Percentiles rank a stretch among this genome's conserved stretches.
These are phyloP conservation scores for Mustela lutreola DNA, from an alignment of 2,113 vertebrate genomes.

Conservation along the genomic window DNA sequence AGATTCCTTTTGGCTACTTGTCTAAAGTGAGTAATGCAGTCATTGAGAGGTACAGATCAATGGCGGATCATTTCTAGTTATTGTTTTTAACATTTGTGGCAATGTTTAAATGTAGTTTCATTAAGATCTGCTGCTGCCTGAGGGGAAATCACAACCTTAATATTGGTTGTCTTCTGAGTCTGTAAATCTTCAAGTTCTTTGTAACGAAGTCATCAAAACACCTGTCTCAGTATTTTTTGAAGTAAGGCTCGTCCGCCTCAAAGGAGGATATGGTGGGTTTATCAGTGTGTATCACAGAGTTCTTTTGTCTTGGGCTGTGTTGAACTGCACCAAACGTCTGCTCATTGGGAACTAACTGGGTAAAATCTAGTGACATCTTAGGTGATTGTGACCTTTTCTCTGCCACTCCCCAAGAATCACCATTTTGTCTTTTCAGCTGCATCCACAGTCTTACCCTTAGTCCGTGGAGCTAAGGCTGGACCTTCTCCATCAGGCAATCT, in stretches of 20 bases:
- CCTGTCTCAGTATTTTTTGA: neutral
- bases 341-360: neutral
- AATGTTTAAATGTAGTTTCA: neutral
- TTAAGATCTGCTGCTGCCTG: neutral
- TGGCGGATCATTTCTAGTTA: neutral
- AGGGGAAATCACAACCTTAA: neutral
- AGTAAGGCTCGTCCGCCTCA: neutral
- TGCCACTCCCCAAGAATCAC: neutral
- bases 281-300: neutral
- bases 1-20: neutral
- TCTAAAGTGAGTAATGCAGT: neutral
- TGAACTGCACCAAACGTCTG: neutral
- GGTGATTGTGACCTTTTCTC: neutral
- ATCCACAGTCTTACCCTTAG: neutral
- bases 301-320: neutral
- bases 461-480: neutral
- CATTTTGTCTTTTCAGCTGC: neutral
- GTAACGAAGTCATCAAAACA: neutral
- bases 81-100: neutral
- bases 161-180: neutral
- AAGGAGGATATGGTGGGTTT: neutral
- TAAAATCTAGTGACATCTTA: neutral
- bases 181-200: neutral
- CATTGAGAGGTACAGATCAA: neutral
- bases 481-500: neutral